Conservation (phyloP, 2,113 vertebrate species). For the Solea solea region DNA sequence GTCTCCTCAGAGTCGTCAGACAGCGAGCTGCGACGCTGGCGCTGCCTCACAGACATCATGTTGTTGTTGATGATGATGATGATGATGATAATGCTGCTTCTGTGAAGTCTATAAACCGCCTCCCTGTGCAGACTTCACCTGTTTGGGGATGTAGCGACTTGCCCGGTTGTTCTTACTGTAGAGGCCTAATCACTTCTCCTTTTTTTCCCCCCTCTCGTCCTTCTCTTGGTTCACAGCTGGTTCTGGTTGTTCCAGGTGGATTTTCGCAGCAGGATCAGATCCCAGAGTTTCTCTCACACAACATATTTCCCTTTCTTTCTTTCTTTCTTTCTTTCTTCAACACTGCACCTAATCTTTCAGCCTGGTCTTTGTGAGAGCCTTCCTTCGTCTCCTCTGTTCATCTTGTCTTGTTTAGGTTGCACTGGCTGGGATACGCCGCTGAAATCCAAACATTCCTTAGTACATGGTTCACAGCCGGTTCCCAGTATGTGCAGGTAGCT, state of each 20-base stretch:
- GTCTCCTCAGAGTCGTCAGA: slow-evolving; percentile 63
- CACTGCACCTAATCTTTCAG: slow-evolving; percentile 12
- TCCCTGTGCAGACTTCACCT: slow-evolving; percentile 8
- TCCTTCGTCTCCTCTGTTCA: neutral
- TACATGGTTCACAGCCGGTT: neutral
- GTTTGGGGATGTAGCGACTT: slow-evolving; percentile 10
- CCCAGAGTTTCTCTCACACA: slow-evolving; percentile 14
- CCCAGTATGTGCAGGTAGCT: slow-evolving; percentile 22
- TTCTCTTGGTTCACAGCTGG: slow-evolving; percentile 31
- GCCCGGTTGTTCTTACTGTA: slow-evolving; percentile 2
- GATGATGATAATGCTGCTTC: no score
- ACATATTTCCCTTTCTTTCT: slow-evolving; percentile 8
- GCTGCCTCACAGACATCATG: slow-evolving; percentile 52
- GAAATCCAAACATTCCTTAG: slow-evolving; percentile 49
- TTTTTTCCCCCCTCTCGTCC: neutral
- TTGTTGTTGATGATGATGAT: neutral
- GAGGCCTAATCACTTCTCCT: neutral
- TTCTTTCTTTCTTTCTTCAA: slow-evolving; percentile 23
- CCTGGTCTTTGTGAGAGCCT: neutral
- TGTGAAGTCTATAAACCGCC: neutral
- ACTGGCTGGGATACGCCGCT: slow-evolving; percentile 16
- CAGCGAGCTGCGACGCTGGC: slow-evolving; percentile 42
- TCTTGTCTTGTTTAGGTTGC: slow-evolving; percentile 19
- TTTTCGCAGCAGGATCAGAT: neutral
- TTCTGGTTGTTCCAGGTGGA: slow-evolving; percentile 50